Evolutionary conservation across 2,113 vertebrate genomes (phyloP), one percentile per base, ranked within the genome.

Genomic region (Hemicordylus capensis): DNA sequence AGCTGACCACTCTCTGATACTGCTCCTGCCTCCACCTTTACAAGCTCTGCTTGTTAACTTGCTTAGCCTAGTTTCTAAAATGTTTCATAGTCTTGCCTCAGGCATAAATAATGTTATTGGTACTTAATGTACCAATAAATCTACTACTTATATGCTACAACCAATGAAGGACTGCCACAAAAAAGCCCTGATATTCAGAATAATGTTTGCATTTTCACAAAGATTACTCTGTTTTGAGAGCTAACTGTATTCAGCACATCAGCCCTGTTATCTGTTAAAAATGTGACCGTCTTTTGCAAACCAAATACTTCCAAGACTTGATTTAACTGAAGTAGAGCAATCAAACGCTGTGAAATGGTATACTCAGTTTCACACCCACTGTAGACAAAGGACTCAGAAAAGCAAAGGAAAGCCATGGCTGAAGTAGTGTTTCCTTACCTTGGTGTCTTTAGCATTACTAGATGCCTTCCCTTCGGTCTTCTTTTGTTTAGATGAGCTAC

Each of bases 381-480:
- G 1, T 26, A 59, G 20, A 77, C 54, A 42, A 42, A 76, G 76
- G 17, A 31, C 28, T 9, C 42, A 44, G 24, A 51, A 37, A 34
- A 17, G 34, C 24, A 85, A 56, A 17, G 44, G 2, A 7, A 48
- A 67, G 85, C 39, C 3, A 19, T 28, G 2, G 10, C 42, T 64
- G 85, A 46, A 61, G 26, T 2, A 34, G 0, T 39, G 88, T 39
- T 10, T 46, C 59, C 48, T 81, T 87, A 99, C 99, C 98, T 98
- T 99, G 90, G 94, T 81, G 17, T 99, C 98, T 31, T 98, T 98
- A 72, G 97, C 90, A 93, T 93, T 95, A 78, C 96, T 95, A 26
- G 97, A 97, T 75, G 92, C 93, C 75, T 99, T 99, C 87, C 98
- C 98, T 84, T 99, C 98, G 0, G 95, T 97, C 91, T 98, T 99